These are phyloP conservation scores for Kradibia gibbosae DNA, from an alignment of 1,140 invertebrate genomes.

Conservation along the genomic window DNA sequence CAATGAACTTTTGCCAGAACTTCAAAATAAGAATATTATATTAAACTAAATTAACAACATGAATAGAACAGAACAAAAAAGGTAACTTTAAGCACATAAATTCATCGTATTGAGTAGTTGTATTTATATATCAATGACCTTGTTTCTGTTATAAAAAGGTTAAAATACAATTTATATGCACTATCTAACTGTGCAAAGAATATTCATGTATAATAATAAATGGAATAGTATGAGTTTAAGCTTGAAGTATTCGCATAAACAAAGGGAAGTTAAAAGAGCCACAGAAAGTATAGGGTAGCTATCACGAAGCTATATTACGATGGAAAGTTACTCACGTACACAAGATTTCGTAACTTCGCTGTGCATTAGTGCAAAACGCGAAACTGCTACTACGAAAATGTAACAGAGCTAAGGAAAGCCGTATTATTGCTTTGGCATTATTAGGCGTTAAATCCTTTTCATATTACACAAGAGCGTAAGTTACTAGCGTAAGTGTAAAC, in stretches of 20 bases:
- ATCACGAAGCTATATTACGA: background rate
- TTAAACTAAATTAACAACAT: no score
- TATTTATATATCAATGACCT: no score
- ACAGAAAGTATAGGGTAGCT: background rate
- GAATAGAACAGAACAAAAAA: no score
- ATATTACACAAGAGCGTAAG: constrained; percentile 33
- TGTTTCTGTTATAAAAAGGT: no score
- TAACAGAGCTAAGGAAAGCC: background rate
- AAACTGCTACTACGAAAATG: background rate
- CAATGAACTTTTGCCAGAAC: no score
- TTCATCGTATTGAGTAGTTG: no score
- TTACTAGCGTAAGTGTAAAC: constrained; percentile 24
- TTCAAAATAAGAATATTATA: no score
- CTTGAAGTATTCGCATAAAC: background rate
- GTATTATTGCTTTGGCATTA: constrained; percentile 39
- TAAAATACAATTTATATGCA: background rate
- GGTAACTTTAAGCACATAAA: no score
- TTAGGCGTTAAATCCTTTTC: constrained; percentile 47
- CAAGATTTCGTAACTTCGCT: background rate
- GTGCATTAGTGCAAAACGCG: background rate
- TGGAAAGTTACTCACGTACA: background rate
- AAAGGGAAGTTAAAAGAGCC: background rate
- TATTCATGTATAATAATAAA: background rate
- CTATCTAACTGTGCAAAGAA: background rate
- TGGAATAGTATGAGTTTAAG: background rate